phyloP scores from a whole-genome alignment of 2,888 invertebrate species.

The Philaethria dido region DNA sequence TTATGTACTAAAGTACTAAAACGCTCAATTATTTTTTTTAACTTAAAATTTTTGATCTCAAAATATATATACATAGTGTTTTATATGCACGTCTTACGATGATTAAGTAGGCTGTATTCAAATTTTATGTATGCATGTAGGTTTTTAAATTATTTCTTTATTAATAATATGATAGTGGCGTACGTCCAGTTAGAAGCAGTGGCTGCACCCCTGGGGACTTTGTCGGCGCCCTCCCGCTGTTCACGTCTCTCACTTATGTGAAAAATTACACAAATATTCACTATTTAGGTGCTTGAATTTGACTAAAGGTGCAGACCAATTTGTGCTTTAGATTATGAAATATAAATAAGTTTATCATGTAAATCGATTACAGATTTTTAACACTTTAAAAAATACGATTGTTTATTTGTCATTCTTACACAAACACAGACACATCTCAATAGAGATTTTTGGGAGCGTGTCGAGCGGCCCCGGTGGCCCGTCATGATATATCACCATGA shows the following conservation, averaged over 20 bases:
- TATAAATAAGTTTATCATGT: slow-evolving; percentile 40
- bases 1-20: too few relatives aligned
- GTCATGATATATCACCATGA: slow-evolving; percentile 58
- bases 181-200: slow-evolving; percentile 57
- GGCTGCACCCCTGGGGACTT: slow-evolving; percentile 71
- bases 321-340: slow-evolving; percentile 22
- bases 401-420: slow-evolving; percentile 53
- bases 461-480: slow-evolving; percentile 60
- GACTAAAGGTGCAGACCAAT: slow-evolving; percentile 12
- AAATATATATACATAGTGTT: background rate
- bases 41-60: background rate
- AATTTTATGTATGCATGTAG: slow-evolving; percentile 1
- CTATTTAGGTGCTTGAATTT: slow-evolving; percentile 39
- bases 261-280: slow-evolving; percentile 64
- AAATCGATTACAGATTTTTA: slow-evolving; percentile 31
- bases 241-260: slow-evolving; percentile 63
- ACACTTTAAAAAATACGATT: slow-evolving; percentile 42
- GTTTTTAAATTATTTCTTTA: slow-evolving; percentile 65
- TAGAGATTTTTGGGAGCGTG: slow-evolving; percentile 54
- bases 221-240: slow-evolving; percentile 75
- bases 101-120: background rate
- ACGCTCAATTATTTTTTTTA: background rate
- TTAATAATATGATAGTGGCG: slow-evolving; percentile 58
- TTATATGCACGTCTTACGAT: background rate
- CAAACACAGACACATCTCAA: slow-evolving; percentile 58